Conservation (phyloP, 2,113 vertebrate genomes). For the Andinoacara biseriatus region DNA sequence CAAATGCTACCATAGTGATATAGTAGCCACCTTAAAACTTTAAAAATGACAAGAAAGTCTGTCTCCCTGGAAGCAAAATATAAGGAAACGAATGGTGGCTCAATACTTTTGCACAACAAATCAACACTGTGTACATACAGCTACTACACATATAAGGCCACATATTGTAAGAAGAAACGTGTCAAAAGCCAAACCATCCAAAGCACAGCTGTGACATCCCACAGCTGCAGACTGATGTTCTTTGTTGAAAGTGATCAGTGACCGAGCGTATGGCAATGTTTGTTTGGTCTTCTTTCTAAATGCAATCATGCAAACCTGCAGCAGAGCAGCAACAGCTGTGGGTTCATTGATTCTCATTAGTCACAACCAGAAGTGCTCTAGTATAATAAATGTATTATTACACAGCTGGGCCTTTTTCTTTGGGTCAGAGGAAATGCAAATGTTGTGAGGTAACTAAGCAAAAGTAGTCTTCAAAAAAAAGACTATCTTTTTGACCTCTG, state of each 20-base stretch:
- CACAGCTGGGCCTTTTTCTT: neutral
- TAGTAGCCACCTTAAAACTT: no score
- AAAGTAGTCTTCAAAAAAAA: neutral
- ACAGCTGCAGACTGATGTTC: neutral
- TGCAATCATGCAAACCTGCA: neutral
- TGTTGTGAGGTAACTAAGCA: neutral
- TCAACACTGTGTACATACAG: neutral
- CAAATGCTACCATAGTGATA: neutral
- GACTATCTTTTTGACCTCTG: neutral
- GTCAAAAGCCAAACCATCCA: neutral
- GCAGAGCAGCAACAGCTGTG: no score
- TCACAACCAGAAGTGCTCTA: neutral
- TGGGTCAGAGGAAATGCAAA: neutral
- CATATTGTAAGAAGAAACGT: neutral
- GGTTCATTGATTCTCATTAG: no score
- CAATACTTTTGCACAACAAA: neutral
- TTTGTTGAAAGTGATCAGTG: neutral
- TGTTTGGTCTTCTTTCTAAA: neutral
- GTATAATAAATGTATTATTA: neutral
- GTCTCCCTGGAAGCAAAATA: neutral
- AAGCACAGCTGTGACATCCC: neutral
- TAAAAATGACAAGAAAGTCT: neutral
- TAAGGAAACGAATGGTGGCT: neutral
- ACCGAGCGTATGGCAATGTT: neutral
- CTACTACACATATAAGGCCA: neutral